phyloP scores from a whole-genome alignment of 1,140 invertebrate genomes.

The Prorops nasuta region DNA sequence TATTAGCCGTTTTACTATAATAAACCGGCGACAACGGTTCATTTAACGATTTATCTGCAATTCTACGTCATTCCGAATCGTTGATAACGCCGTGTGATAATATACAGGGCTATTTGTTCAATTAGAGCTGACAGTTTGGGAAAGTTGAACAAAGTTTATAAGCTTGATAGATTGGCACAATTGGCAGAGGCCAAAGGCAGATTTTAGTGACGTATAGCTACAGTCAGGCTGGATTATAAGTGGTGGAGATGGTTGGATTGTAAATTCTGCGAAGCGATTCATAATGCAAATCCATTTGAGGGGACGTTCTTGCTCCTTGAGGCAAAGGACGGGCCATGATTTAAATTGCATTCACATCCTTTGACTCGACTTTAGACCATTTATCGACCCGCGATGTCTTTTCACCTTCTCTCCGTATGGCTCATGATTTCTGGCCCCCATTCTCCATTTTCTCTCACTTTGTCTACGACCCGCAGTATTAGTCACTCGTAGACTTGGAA shows the following conservation, averaged over 20 bases:
- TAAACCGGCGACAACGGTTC: too few relatives aligned
- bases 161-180: neutral
- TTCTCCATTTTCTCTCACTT: neutral
- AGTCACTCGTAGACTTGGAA: too few relatives aligned
- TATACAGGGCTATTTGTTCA: too few relatives aligned
- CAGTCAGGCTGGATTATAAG: too few relatives aligned
- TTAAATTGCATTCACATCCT: constrained; percentile 24
- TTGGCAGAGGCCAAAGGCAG: constrained; percentile 2
- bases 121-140: too few relatives aligned
- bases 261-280: constrained; percentile 26
- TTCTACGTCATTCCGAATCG: too few relatives aligned
- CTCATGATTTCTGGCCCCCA: neutral
- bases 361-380: constrained; percentile 19
- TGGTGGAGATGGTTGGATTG: constrained; percentile 13
- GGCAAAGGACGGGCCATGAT: constrained; percentile 16
- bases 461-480: too few relatives aligned
- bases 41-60: too few relatives aligned
- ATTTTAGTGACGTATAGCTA: constrained; percentile 21
- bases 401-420: neutral
- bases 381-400: constrained; percentile 12
- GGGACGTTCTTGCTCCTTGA: constrained; percentile 5
- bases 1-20: too few relatives aligned
- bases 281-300: constrained; percentile 19
- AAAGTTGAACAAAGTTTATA: too few relatives aligned
- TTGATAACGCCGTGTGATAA: too few relatives aligned